phyloP scores from a whole-genome alignment of 2,888 invertebrate genomes.

The Timema podura region DNA sequence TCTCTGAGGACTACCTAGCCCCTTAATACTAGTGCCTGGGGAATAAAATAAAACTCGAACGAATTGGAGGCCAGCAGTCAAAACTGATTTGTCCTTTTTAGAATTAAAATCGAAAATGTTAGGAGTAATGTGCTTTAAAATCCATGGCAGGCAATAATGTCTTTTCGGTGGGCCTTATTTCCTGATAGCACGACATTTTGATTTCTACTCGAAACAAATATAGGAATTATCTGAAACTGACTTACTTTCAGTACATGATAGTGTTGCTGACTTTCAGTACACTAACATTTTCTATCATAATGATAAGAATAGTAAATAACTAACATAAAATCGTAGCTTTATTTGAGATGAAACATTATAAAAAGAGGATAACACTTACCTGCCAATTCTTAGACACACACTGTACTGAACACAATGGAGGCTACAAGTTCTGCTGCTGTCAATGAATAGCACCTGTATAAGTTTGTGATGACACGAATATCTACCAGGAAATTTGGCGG shows the following conservation, averaged over 20 bases:
- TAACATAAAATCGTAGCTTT: background rate
- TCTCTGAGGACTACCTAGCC: too few relatives aligned
- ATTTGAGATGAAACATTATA: constrained; percentile 1
- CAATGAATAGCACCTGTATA: too few relatives aligned
- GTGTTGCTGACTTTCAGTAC: background rate
- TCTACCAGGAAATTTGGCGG: too few relatives aligned
- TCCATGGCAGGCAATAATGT: background rate
- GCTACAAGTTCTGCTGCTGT: too few relatives aligned
- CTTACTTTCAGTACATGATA: background rate
- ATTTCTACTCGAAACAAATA: background rate
- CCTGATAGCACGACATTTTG: constrained; percentile 1
- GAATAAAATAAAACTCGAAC: background rate
- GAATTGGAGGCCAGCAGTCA: background rate
- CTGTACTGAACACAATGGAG: too few relatives aligned
- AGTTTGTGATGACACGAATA: too few relatives aligned
- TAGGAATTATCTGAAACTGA: background rate
- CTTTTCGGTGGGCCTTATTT: background rate
- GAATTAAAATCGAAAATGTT: background rate
- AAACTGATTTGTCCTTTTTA: background rate
- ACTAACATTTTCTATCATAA: background rate
- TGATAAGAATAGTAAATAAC: background rate
- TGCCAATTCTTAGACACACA: too few relatives aligned
- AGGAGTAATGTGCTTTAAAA: constrained; percentile 7
- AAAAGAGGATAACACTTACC: background rate
- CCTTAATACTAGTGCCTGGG: too few relatives aligned